Base-by-base conservation (phyloP, 1,140 invertebrate species). In the Eupristina koningsbergeri region DNA sequence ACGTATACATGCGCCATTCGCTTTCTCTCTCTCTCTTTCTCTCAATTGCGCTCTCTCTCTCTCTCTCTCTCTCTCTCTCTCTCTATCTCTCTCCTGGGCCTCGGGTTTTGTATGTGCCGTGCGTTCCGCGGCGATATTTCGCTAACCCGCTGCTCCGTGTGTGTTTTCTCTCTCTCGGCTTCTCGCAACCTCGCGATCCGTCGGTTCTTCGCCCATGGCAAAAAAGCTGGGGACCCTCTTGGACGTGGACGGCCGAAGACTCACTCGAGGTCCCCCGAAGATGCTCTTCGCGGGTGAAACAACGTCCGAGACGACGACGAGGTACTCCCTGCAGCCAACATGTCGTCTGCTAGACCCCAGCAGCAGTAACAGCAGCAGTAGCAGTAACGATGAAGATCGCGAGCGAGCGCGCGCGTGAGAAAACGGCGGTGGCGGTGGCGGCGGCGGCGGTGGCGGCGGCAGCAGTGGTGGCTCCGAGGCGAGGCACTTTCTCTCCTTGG, bases 331-430 rank as follows among this genome's bases (percentile, higher is more conserved):
- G 29, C 88, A 89, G 88, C 88, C 89, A 91, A 91, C 90, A 92
- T 91, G 91, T 92, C 91, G 90, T 91, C 91, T 91, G 89, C 91
- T 92, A 91, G 87, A 83, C 84, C 84, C 85, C 85, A 81, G 80
- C 79, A 58, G 80, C 80, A 73, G 47, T 26, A 64, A 29, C 77
- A 50, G 63, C 77, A 79, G 77, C n/a, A 50, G 61, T 34, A 69
- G 63, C 58, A 64, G 26, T 64, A 78, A n/a, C n/a, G 67, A 41
- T 36, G 67, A 71, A 71, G 26, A 71, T 71, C 36, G 22, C 36
- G 31, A 41, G 36, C 11, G 26, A 71, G 36, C 67, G 36, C 67
- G 67, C 64, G 67, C 76, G 53, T 8, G 5, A 58, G 41, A 29
- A 73, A 75, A 19, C 67, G 36, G 36, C 41, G 19, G 15, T 8